These are phyloP conservation scores for Chirona hameri DNA, from an alignment of 2,888 invertebrate species.

Conservation along the genomic window DNA sequence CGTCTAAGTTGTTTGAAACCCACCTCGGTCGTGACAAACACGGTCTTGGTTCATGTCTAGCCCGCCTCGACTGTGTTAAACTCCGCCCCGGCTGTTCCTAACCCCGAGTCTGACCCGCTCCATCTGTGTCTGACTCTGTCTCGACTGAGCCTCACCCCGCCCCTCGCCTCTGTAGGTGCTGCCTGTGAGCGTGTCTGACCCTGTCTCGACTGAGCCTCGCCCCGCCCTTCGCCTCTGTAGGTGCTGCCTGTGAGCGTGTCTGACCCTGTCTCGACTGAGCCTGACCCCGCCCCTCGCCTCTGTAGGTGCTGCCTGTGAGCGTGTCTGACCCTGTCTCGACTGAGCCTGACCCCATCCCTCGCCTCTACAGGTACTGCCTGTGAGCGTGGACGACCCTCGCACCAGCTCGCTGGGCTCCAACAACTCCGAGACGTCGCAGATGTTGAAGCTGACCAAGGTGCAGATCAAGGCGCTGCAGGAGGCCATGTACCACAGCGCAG, in stretches of 20 bases:
- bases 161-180: slow-evolving; percentile 24
- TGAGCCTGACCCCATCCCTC: too few relatives aligned
- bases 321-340: slow-evolving; percentile 44
- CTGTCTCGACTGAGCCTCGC: background rate
- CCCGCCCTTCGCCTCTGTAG: background rate
- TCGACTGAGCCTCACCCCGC: too few relatives aligned
- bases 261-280: slow-evolving; percentile 35
- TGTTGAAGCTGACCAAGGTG: slow-evolving; percentile 63
- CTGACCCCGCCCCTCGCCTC: too few relatives aligned
- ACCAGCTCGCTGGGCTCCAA: slow-evolving; percentile 36
- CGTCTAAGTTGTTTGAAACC: too few relatives aligned
- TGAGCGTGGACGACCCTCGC: slow-evolving; percentile 43
- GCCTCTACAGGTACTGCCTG: slow-evolving; percentile 34
- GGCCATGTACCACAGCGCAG: slow-evolving; percentile 91
- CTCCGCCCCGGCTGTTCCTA: too few relatives aligned
- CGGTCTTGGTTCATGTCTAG: too few relatives aligned
- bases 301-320: slow-evolving; percentile 36
- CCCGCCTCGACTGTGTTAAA: too few relatives aligned
- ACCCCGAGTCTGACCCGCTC: too few relatives aligned
- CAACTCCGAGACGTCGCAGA: slow-evolving; percentile 42
- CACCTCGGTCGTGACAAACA: too few relatives aligned
- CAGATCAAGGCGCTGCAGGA: slow-evolving; percentile 83
- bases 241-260: slow-evolving; percentile 42
- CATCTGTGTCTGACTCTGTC: too few relatives aligned
- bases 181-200: slow-evolving; percentile 43